Evolutionary conservation across 2,888 invertebrate species (phyloP).

Genomic region (Ypsolopha scabrella): DNA sequence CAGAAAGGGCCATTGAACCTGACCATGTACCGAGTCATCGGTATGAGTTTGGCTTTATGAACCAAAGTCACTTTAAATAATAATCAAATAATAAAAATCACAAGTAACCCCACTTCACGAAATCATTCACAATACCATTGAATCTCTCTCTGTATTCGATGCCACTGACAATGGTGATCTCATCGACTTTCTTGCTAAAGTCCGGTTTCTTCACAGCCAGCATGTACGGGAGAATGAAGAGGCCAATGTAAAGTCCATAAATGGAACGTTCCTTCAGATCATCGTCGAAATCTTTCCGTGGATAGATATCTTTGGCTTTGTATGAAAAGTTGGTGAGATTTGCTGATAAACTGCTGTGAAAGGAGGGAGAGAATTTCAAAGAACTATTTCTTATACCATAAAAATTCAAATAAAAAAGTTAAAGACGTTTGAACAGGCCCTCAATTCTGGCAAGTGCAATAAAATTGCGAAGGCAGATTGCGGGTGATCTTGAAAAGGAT

Average conservation of each 20-base stretch:
- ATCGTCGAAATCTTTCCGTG: constrained; percentile 4
- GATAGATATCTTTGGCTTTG: constrained; percentile 4
- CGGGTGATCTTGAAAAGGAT: too few relatives aligned
- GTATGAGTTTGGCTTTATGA: too few relatives aligned
- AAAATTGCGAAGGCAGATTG: too few relatives aligned
- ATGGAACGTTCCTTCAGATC: constrained; percentile 5
- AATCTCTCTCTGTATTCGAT: constrained; percentile 3
- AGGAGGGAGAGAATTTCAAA: not conserved
- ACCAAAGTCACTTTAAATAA: too few relatives aligned
- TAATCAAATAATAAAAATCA: too few relatives aligned
- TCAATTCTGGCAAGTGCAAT: too few relatives aligned
- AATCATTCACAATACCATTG: constrained; percentile 6
- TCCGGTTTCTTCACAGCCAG: constrained; percentile 6
- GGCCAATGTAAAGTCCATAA: constrained; percentile 1
- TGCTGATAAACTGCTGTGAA: not conserved
- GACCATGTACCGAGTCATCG: too few relatives aligned
- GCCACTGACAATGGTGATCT: constrained; percentile 1
- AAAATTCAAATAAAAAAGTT: too few relatives aligned
- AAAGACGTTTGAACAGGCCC: too few relatives aligned
- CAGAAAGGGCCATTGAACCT: too few relatives aligned
- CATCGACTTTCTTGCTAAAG: constrained; percentile 4
- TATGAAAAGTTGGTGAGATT: not conserved
- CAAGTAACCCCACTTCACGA: constrained; percentile 5
- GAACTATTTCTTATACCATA: too few relatives aligned
- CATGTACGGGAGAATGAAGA: constrained; percentile 7